phyloP scores from a whole-genome alignment of 2,797 vertebrate genomes.

The Hemitrygon akajei region DNA sequence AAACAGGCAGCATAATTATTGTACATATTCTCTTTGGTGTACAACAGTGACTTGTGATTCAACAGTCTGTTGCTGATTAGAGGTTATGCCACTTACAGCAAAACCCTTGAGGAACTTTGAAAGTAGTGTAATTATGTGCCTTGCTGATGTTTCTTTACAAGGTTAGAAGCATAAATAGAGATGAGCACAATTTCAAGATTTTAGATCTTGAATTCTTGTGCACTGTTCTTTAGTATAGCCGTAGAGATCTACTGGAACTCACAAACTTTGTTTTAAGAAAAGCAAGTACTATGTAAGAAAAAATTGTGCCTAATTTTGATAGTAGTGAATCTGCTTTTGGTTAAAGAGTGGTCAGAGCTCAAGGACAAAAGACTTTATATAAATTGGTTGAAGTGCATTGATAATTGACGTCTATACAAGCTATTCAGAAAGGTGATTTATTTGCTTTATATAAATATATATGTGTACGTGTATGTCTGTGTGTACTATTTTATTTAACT shows the following conservation, averaged over 20 bases:
- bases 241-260: neutral
- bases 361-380: neutral
- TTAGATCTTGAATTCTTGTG: conserved; percentile 2
- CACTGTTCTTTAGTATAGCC: neutral
- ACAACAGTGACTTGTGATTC: neutral
- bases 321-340: neutral
- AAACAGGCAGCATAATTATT: neutral
- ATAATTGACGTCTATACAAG: neutral
- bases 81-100: neutral
- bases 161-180: neutral
- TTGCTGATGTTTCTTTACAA: neutral
- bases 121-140: neutral
- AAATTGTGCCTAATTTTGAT: neutral
- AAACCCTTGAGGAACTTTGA: neutral
- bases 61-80: neutral
- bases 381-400: neutral
- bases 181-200: neutral
- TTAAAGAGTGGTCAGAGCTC: neutral
- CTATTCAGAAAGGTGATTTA: neutral
- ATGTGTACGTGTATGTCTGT: neutral
- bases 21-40: neutral
- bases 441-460: neutral
- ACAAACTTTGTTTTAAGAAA: neutral
- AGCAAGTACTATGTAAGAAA: neutral
- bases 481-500: neutral